These are phyloP conservation scores for Gorsachius magnificus DNA, from an alignment of 2,797 vertebrate species.

Conservation along the genomic window DNA sequence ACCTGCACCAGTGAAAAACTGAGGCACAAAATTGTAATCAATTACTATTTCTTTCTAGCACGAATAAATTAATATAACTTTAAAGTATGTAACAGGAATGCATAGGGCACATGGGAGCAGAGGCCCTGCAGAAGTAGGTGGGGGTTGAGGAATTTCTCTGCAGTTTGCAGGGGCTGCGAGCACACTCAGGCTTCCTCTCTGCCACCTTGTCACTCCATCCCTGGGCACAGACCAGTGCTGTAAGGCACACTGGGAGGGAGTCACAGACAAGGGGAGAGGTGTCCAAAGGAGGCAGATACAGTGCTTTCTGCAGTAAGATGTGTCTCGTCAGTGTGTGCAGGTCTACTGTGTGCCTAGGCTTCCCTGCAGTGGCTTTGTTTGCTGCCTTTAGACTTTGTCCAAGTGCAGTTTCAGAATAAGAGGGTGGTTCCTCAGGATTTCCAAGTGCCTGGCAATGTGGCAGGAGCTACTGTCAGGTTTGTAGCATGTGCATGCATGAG, in stretches of 20 bases:
- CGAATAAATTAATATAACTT: neutral
- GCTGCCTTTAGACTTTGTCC: neutral
- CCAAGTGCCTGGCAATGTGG: accelerated
- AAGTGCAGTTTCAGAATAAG: neutral
- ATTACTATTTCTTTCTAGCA: neutral
- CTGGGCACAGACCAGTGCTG: neutral
- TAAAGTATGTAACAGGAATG: neutral
- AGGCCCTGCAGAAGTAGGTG: neutral
- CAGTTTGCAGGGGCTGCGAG: accelerated
- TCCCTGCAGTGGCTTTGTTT: neutral
- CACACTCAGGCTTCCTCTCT: neutral
- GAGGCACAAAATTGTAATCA: neutral
- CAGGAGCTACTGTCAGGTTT: neutral
- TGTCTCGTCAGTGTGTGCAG: neutral
- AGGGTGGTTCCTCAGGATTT: neutral
- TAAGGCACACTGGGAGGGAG: neutral
- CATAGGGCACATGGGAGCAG: neutral
- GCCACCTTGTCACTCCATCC: neutral
- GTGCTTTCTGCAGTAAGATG: neutral
- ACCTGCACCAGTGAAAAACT: neutral
- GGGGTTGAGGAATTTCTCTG: neutral
- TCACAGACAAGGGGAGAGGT: neutral
- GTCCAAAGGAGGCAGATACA: neutral
- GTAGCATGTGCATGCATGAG: accelerated
- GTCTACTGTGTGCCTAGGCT: neutral